phyloP scores from a whole-genome alignment of 2,888 invertebrate genomes.

The Lissonota sp. region DNA sequence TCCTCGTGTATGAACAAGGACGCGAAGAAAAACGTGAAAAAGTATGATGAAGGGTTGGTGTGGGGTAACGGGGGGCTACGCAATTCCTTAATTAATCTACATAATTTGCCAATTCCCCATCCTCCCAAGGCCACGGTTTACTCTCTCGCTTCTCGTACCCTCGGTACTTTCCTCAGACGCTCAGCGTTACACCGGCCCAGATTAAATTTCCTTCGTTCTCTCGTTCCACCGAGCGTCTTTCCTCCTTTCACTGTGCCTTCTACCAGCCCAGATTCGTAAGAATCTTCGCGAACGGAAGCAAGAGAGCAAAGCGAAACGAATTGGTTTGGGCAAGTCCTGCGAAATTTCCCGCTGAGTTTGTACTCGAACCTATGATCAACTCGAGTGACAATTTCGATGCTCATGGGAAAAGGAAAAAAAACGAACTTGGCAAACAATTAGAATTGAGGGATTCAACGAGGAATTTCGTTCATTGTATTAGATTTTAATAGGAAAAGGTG shows the following conservation, averaged over 20 bases:
- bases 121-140: slow-evolving; percentile 61
- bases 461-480: too few species aligned
- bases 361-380: not conserved
- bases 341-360: slow-evolving; percentile 45
- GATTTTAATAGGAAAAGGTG: too few species aligned
- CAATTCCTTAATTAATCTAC: slow-evolving; percentile 75
- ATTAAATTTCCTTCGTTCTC: slow-evolving; percentile 71
- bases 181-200: slow-evolving; percentile 70
- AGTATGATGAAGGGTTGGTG: slow-evolving; percentile 4
- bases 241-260: slow-evolving; percentile 34
- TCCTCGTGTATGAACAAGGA: slow-evolving; percentile 6
- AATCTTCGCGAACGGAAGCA: slow-evolving; percentile 33
- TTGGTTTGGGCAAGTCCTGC: slow-evolving; percentile 43
- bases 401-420: not conserved
- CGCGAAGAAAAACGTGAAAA: slow-evolving; percentile 44
- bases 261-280: slow-evolving; percentile 39
- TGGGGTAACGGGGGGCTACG: slow-evolving; percentile 54
- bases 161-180: slow-evolving; percentile 44
- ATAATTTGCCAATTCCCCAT: slow-evolving; percentile 73
- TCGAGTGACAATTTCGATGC: slow-evolving; percentile 1
- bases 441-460: too few species aligned
- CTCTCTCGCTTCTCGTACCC: slow-evolving; percentile 60
- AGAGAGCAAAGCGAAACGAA: slow-evolving; percentile 35
- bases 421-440: not conserved
- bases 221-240: slow-evolving; percentile 23